phyloP scores from a whole-genome alignment of 2,888 invertebrate genomes.

The Plemyria rubiginata region DNA sequence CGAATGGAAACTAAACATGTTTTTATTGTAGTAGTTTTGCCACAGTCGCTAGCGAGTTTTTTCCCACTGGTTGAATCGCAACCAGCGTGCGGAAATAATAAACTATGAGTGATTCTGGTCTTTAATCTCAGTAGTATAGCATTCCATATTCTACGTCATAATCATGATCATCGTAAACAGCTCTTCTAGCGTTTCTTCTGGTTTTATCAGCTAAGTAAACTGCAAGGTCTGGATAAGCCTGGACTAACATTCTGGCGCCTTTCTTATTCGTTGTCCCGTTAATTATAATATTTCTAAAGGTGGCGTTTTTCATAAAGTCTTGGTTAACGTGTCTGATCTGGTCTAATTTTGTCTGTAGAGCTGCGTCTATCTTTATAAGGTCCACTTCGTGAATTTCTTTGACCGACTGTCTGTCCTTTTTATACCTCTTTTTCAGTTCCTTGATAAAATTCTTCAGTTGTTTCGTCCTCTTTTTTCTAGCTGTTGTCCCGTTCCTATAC shows the following conservation, averaged over 20 bases:
- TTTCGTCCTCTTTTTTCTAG: slow-evolving; percentile 64
- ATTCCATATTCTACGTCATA: slow-evolving; percentile 71
- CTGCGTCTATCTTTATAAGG: slow-evolving; percentile 59
- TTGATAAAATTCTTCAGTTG: slow-evolving; percentile 68
- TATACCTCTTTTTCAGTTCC: slow-evolving; percentile 64
- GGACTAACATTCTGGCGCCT: slow-evolving; percentile 54
- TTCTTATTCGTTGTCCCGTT: slow-evolving; percentile 60
- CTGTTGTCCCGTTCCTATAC: slow-evolving; percentile 62
- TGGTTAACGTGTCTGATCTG: slow-evolving; percentile 58
- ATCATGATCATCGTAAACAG: slow-evolving; percentile 49
- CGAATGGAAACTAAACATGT: too few species aligned
- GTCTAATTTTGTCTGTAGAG: slow-evolving; percentile 51
- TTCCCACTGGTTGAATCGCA: too few species aligned
- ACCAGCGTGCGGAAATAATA: slow-evolving; percentile 8
- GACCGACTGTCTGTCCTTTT: slow-evolving; percentile 61
- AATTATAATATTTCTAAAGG: slow-evolving; percentile 64
- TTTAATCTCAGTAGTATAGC: slow-evolving; percentile 62
- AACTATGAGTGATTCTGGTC: slow-evolving; percentile 18
- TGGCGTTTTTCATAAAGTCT: slow-evolving; percentile 58
- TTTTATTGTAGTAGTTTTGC: too few species aligned
- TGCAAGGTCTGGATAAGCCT: slow-evolving; percentile 64
- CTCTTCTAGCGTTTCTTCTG: slow-evolving; percentile 33
- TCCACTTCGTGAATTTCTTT: slow-evolving; percentile 63
- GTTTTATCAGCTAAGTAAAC: slow-evolving; percentile 40
- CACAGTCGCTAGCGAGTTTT: too few species aligned